A percentile compares a stretch with the other conserved stretches of the same genome.
Evolutionary conservation across 2,113 vertebrate genomes (phyloP).

Genomic region (Poecile atricapillus): DNA sequence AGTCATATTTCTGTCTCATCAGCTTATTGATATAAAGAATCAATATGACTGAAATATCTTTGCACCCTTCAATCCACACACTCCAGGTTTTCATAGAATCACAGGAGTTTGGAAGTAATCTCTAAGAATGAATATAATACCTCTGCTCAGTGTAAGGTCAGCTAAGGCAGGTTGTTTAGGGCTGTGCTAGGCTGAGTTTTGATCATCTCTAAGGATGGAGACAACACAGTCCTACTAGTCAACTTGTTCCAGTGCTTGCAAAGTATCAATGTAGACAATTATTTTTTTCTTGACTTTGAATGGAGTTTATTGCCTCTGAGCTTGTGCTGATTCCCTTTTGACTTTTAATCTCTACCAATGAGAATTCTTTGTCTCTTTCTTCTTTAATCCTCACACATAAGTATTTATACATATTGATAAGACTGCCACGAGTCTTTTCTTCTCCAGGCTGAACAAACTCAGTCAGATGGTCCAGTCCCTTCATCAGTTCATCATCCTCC

Average conservation of each 20-base stretch:
- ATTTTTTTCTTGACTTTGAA: background rate
- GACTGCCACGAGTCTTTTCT: background rate
- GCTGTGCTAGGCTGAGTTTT: background rate
- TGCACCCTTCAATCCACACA: background rate
- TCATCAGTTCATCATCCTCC: background rate
- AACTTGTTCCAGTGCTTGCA: background rate
- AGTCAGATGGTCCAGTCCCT: background rate
- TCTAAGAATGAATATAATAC: background rate
- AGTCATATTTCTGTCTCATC: background rate
- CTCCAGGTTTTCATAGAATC: background rate
- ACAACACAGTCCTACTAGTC: background rate
- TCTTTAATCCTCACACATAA: background rate
- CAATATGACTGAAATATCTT: background rate
- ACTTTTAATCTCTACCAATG: background rate
- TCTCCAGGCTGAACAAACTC: background rate
- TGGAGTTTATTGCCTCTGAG: background rate
- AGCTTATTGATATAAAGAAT: background rate
- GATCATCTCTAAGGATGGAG: background rate
- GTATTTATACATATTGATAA: background rate
- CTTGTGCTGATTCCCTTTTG: background rate
- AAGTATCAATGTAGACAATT: background rate
- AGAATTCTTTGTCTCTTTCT: background rate
- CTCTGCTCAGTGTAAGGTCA: background rate
- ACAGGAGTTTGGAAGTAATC: background rate
- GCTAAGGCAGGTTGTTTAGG: background rate